Conservation (phyloP, 2,113 vertebrate species). For the Leptocoma aspasia region DNA sequence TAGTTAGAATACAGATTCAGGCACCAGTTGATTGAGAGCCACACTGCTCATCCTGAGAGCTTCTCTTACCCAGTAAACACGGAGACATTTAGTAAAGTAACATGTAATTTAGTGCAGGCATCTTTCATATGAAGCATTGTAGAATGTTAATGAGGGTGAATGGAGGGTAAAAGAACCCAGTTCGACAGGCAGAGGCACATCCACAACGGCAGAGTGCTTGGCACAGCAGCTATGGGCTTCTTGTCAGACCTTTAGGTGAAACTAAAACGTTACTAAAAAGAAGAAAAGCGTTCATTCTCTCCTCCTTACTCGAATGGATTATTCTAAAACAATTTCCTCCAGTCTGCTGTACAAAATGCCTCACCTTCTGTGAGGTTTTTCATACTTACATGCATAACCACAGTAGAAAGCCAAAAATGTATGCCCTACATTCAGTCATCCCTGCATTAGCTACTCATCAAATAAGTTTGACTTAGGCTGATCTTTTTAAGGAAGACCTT, state of each 20-base stretch:
- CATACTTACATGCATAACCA: rapidly evolving
- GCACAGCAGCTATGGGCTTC: not conserved
- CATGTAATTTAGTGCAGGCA: not conserved
- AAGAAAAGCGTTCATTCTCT: not conserved
- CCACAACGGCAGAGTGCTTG: not conserved
- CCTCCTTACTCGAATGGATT: not conserved
- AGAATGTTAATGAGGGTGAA: not conserved
- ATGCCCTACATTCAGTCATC: not conserved
- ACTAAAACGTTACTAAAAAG: not conserved
- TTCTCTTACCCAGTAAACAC: not conserved
- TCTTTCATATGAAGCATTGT: not conserved
- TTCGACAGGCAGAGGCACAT: not conserved
- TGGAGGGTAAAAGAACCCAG: not conserved
- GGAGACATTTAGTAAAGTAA: not conserved
- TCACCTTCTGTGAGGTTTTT: not conserved
- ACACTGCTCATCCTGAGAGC: not conserved
- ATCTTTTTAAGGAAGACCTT: not conserved
- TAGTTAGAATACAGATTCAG: not conserved
- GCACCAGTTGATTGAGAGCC: not conserved
- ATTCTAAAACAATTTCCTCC: not conserved
- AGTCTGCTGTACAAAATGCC: not conserved
- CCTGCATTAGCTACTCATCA: not conserved
- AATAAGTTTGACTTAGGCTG: not conserved
- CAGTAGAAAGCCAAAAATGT: not conserved
- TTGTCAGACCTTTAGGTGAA: not conserved